These are phyloP conservation scores for Hoplostethus mediterraneus DNA, from an alignment of 2,797 vertebrate species.

Conservation along the genomic window DNA sequence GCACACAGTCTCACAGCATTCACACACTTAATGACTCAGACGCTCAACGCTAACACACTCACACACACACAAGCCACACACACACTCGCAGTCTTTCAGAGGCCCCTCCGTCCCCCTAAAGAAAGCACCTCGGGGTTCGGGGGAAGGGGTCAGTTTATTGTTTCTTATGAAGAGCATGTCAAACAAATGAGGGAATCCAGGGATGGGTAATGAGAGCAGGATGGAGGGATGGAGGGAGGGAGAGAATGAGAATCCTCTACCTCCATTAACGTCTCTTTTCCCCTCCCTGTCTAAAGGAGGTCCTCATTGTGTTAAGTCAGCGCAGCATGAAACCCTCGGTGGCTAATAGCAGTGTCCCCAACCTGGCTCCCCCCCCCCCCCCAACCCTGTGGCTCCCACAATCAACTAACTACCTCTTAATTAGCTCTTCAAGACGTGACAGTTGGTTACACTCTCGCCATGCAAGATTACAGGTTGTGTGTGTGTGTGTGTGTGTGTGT, in stretches of 20 bases:
- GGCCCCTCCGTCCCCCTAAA: conserved; percentile 59
- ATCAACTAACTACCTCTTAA: conserved; percentile 68
- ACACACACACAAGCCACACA: conserved; percentile 61
- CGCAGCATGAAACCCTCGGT: conserved; percentile 67
- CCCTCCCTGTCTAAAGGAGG: conserved; percentile 44
- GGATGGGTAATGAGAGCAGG: conserved; percentile 70
- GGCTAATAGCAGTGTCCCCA: conserved; percentile 51
- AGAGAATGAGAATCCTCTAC: conserved; percentile 62
- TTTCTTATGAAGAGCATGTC: conserved; percentile 76
- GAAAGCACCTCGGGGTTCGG: conserved; percentile 74
- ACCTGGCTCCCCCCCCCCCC: conserved; percentile 41
- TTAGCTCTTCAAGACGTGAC: conserved; percentile 67
- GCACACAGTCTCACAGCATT: conserved; percentile 44
- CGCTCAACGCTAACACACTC: conserved; percentile 62
- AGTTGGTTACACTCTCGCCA: conserved; percentile 49
- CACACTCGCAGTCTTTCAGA: conserved; percentile 63
- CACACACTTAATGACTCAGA: conserved; percentile 73
- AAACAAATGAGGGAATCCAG: conserved; percentile 70
- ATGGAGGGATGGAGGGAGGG: conserved; percentile 41
- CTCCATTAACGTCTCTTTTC: conserved; percentile 69
- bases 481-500: conserved; percentile 3
- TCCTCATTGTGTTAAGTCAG: conserved; percentile 71
- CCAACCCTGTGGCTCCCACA: conserved; percentile 47
- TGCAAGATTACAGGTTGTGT: conserved; percentile 35
- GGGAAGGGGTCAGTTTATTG: conserved; percentile 79